Evolutionary conservation across 2,888 invertebrate genomes (phyloP).

Genomic region (Gryllus longicercus): DNA sequence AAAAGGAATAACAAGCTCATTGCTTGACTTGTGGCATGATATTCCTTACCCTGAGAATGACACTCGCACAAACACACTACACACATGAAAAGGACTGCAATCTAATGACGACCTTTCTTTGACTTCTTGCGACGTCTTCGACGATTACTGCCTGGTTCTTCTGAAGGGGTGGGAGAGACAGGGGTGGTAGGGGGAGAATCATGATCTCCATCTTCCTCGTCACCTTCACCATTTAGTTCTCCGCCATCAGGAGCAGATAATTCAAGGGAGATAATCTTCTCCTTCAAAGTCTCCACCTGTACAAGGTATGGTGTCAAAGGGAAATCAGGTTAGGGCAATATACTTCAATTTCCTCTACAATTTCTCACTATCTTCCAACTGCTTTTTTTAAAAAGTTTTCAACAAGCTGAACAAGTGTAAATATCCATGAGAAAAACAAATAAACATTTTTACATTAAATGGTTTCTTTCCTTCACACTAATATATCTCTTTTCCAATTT

Average conservation of each 20-base stretch:
- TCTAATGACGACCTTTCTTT: conserved; percentile 53
- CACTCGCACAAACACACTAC: too few species aligned
- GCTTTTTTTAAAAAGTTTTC: too few species aligned
- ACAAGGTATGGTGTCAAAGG: not conserved
- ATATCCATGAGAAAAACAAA: too few species aligned
- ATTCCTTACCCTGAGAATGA: too few species aligned
- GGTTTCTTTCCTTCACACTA: too few species aligned
- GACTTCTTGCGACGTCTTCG: conserved; percentile 52
- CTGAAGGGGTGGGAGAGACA: conserved; percentile 52
- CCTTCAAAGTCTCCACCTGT: conserved; percentile 85
- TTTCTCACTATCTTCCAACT: too few species aligned
- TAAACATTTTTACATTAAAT: too few species aligned
- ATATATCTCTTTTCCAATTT: too few species aligned
- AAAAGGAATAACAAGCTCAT: too few species aligned
- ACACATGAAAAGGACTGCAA: not conserved
- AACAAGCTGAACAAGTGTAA: too few species aligned
- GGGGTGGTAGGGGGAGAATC: conserved; percentile 53
- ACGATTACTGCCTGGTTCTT: conserved; percentile 50
- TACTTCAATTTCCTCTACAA: not conserved
- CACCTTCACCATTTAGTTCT: conserved; percentile 31
- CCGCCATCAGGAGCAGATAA: conserved; percentile 60
- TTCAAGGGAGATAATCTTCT: conserved; percentile 87
- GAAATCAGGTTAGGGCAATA: not conserved
- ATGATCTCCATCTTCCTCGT: conserved; percentile 48
- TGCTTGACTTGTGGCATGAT: too few species aligned